Evolutionary conservation across 2,113 vertebrate genomes (phyloP).

Genomic region (Thymallus thymallus): DNA sequence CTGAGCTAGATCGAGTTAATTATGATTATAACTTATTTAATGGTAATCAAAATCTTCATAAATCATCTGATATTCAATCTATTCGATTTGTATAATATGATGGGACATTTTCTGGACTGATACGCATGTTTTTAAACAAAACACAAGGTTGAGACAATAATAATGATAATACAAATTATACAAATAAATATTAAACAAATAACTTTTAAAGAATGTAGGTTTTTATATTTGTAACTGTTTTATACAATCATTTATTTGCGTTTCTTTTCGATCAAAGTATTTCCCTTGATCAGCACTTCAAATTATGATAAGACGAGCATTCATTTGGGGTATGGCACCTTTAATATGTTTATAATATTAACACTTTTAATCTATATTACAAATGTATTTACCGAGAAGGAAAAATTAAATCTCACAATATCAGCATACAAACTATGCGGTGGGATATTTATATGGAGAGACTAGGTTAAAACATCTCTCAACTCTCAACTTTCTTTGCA

Average conservation of each 20-base stretch:
- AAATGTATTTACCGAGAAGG: background rate
- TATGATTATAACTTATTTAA: background rate
- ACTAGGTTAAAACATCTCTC: too few species aligned
- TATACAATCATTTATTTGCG: background rate
- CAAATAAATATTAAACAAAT: background rate
- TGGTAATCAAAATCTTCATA: background rate
- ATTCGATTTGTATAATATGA: background rate
- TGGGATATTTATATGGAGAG: too few species aligned
- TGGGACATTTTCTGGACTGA: background rate
- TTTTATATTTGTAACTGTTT: background rate
- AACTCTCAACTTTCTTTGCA: background rate
- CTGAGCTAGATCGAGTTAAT: conserved; percentile 35
- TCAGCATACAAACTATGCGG: too few species aligned
- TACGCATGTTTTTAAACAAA: background rate
- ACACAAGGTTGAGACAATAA: background rate
- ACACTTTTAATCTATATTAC: too few species aligned
- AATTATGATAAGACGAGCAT: background rate
- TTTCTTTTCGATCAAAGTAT: background rate
- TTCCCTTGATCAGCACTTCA: background rate
- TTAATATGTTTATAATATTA: too few species aligned
- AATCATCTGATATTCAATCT: background rate
- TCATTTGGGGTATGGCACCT: background rate
- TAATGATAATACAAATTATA: background rate
- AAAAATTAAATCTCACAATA: background rate
- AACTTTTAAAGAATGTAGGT: background rate